Conservation (phyloP, 64 coral and sea anemone species). For the Anthopleura sola region DNA sequence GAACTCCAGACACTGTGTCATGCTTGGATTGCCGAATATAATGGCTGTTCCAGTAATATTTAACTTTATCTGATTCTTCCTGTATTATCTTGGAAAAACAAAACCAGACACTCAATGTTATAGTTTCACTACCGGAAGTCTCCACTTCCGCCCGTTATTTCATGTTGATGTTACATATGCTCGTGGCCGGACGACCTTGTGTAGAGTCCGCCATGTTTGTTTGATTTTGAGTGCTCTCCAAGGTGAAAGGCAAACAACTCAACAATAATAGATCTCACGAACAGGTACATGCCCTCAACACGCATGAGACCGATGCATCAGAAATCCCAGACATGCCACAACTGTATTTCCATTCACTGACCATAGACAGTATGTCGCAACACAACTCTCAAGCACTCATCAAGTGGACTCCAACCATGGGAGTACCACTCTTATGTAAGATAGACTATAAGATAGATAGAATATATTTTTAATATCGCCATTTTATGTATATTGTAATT, state of each 20-base stretch:
- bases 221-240: too few species aligned
- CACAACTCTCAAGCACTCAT: constrained; percentile 33
- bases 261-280: background rate
- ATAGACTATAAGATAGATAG: too few species aligned
- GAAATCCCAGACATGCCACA: background rate
- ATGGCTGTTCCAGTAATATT: constrained; percentile 47
- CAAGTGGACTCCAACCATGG: constrained; percentile 28
- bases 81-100: constrained; percentile 36
- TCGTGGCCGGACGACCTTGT: too few species aligned
- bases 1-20: constrained; percentile 48
- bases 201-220: too few species aligned
- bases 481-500: too few species aligned
- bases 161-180: too few species aligned
- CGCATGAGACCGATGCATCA: background rate
- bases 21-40: constrained; percentile 42
- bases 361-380: constrained; percentile 25
- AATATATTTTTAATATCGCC: too few species aligned
- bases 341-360: constrained; percentile 22
- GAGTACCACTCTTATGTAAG: constrained; percentile 38
- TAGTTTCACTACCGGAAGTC: too few species aligned
- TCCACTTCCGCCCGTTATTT: too few species aligned
- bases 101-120: constrained; percentile 56
- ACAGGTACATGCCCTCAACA: background rate
- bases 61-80: constrained; percentile 36
- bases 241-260: background rate